phyloP scores from a whole-genome alignment of 2,888 invertebrate genomes.

The Andrena camellia region DNA sequence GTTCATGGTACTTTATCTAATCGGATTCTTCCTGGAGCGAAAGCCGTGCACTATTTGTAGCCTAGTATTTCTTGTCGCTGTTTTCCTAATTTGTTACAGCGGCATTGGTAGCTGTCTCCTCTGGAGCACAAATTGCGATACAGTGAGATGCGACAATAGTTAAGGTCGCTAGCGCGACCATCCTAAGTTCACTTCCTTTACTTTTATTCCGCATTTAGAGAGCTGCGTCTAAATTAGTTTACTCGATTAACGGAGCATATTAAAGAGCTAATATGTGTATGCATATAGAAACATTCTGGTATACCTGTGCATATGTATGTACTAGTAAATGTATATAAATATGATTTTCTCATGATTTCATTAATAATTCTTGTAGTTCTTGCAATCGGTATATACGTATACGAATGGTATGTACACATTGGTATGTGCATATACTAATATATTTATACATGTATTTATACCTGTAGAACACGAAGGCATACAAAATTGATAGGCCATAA shows the following conservation, averaged over 20 bases:
- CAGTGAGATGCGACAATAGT: conserved; percentile 80
- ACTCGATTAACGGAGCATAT: not conserved
- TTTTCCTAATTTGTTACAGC: conserved; percentile 97
- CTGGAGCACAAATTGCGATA: conserved; percentile 93
- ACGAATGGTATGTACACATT: conserved; percentile 24
- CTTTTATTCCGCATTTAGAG: conserved; percentile 25
- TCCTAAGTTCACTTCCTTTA: conserved; percentile 25
- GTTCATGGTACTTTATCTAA: conserved; percentile 98
- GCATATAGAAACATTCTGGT: conserved; percentile 6
- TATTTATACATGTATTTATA: conserved; percentile 23
- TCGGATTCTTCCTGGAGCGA: conserved; percentile 98
- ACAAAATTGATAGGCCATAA: conserved; percentile 11
- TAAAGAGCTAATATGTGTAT: conserved; percentile 12
- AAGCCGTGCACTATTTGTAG: conserved; percentile 99
- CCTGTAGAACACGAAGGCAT: conserved; percentile 6
- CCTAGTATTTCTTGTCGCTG: conserved; percentile 96
- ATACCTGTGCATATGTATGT: conserved; percentile 10
- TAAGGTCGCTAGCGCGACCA: conserved; percentile 62
- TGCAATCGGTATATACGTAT: conserved; percentile 20
- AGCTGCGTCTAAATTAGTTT: conserved; percentile 21
- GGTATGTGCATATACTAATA: not conserved
- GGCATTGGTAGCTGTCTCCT: conserved; percentile 98
- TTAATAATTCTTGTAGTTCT: conserved; percentile 9
- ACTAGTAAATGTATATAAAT: conserved; percentile 29
- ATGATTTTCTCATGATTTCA: conserved; percentile 31